These are phyloP conservation scores for Thrips palmi DNA, from an alignment of 1,140 invertebrate species.

Conservation along the genomic window DNA sequence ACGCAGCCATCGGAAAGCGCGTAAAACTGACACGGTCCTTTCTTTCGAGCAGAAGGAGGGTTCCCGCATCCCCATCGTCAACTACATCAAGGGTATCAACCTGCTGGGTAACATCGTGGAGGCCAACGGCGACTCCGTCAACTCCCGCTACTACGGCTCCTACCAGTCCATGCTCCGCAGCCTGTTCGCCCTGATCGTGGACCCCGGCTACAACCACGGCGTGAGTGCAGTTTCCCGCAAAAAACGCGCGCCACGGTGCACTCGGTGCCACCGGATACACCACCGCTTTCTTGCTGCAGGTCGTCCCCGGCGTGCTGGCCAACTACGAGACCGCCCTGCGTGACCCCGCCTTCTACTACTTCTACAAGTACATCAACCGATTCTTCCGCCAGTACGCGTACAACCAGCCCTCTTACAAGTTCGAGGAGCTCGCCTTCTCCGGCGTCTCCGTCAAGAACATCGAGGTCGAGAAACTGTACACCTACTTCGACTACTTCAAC, in stretches of 20 bases:
- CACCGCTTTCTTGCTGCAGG: too few species aligned
- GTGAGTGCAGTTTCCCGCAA: too few species aligned
- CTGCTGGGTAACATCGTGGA: constrained; percentile 30
- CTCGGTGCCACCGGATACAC: too few species aligned
- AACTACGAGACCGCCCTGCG: constrained; percentile 25
- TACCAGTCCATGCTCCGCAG: constrained; percentile 26
- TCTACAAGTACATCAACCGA: constrained; percentile 26
- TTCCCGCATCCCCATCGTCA: too few species aligned
- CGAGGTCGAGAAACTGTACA: constrained; percentile 38
- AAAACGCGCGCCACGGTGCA: too few species aligned
- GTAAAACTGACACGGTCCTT: too few species aligned
- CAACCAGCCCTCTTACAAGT: constrained; percentile 33
- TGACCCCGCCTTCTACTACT: constrained; percentile 32
- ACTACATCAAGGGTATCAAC: constrained; percentile 29
- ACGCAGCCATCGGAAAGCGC: too few species aligned
- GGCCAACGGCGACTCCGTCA: constrained; percentile 28
- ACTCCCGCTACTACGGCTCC: constrained; percentile 33
- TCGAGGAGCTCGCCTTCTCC: constrained; percentile 32
- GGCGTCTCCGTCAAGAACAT: constrained; percentile 41
- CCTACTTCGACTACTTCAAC: constrained; percentile 51
- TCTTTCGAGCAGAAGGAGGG: too few species aligned
- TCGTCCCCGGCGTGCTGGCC: constrained; percentile 27
- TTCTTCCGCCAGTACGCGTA: constrained; percentile 31
- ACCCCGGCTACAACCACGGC: constrained; percentile 23
- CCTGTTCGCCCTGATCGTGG: constrained; percentile 25